Percentiles rank a stretch among this genome's conserved stretches.
Evolutionary conservation across 2,888 invertebrate species (phyloP).

Genomic region (Stenodema calcarata): DNA sequence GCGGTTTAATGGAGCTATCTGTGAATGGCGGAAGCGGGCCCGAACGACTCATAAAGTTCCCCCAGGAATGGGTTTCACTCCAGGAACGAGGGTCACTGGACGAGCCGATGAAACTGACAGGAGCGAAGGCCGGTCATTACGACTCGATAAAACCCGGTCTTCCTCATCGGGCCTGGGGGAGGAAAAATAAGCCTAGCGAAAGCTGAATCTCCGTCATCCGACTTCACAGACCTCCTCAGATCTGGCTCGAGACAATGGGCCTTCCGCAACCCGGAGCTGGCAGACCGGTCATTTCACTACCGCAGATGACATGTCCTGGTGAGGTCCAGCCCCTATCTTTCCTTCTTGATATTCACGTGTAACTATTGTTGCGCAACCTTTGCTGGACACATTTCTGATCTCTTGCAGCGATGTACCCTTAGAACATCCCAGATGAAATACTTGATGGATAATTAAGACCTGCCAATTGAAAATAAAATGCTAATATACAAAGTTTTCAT

Average conservation of each 20-base stretch:
- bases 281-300: background rate
- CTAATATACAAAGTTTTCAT: no score
- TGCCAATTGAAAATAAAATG: no score
- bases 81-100: background rate
- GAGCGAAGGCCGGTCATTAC: background rate
- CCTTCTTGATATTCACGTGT: no score
- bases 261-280: background rate
- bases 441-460: no score
- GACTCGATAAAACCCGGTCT: background rate
- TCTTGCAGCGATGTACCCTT: no score
- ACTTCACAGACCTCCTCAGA: background rate
- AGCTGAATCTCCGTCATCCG: background rate
- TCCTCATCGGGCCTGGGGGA: background rate
- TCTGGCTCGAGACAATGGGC: background rate
- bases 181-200: background rate
- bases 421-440: no score
- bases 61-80: background rate
- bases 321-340: no score
- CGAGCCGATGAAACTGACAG: background rate
- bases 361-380: no score
- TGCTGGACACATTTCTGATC: no score
- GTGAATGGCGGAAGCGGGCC: background rate
- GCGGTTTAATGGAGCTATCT: background rate
- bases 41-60: background rate
- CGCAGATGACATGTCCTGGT: background rate